Evolutionary conservation across 2,888 invertebrate species (phyloP), one percentile per base, ranked within the genome.

Genomic region (Agriopis aurantiaria): DNA sequence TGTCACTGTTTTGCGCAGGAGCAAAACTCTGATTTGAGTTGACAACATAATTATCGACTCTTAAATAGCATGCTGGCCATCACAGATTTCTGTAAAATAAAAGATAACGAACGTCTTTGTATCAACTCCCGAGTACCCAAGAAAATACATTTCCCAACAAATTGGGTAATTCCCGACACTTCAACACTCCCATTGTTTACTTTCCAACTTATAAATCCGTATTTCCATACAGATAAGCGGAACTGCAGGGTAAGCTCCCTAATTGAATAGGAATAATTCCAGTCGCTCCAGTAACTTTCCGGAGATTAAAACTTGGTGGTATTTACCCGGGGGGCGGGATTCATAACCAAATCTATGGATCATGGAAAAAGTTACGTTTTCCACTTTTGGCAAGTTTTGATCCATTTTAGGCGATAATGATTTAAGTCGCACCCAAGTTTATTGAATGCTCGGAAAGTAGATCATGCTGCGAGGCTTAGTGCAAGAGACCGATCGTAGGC

Each of bases 191-290:
- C 46, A 40, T 59, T 71, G 71, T 71, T 67, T 67, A 71, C 51
- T 65, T 61, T 40, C 48, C 46, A 66, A 70, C 66, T 66, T 66
- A 65, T 70, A 70, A 70, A 70, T 66, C 60, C 62, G 41, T 48
- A 68, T 72, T 68, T 72, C 62, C 65, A 68, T 72, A 65, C 65
- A 68, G 77, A 78, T 77, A 69, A 66, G 72, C 59, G 65, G 72
- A 71, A 78, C 76, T 74, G 76, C 73, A 78, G 76, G 66, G 73
- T 81, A 80, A 82, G 79, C 77, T 77, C 65, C 76, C 76, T 83
- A 83, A 83, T 84, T 83, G 83, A 83, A 84, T 78, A 79, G 80
- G 80, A 83, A 83, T 82, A 80, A 82, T 79, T 78, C 78, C 73
- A 75, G 78, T 61, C 67, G 72, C 78, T 78, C 72, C 68, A 68